These are phyloP conservation scores for Phenacoccus solenopsis DNA, from an alignment of 1,140 invertebrate species.

Conservation along the genomic window DNA sequence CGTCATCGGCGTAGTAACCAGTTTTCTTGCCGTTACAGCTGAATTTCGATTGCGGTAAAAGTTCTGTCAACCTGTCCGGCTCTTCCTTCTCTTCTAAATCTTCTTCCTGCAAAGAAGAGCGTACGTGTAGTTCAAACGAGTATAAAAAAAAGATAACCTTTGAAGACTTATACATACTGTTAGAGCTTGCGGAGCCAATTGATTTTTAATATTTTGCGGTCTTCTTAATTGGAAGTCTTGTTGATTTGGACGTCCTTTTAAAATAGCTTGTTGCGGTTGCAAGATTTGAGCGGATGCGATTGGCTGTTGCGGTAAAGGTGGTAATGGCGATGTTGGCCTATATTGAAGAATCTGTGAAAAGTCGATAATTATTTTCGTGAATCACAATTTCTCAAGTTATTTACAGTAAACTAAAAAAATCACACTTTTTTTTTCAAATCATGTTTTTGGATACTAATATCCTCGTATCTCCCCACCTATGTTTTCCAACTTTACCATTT, in stretches of 20 bases:
- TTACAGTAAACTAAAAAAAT: not conserved
- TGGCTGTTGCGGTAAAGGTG: conserved; percentile 3
- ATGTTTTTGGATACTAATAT: too few relatives aligned
- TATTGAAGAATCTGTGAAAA: conserved; percentile 19
- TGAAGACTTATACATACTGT: not conserved
- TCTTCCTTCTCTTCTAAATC: conserved; percentile 62
- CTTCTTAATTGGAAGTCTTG: conserved; percentile 15
- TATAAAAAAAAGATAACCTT: too few relatives aligned
- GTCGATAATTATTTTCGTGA: not conserved
- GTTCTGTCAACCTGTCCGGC: conserved; percentile 62
- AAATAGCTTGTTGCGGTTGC: not conserved
- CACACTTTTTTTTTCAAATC: too few relatives aligned
- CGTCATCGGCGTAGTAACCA: conserved; percentile 84
- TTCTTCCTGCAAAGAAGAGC: conserved; percentile 32
- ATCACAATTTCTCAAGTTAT: not conserved
- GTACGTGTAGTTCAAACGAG: too few relatives aligned
- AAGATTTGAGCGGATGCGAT: conserved; percentile 2
- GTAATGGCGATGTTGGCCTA: conserved; percentile 19
- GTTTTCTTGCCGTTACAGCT: conserved; percentile 63
- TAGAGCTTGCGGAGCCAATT: conserved; percentile 10
- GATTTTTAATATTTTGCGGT: conserved; percentile 9
- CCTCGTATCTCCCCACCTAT: too few relatives aligned
- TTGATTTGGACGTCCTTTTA: conserved; percentile 6
- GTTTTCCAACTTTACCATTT: too few relatives aligned
- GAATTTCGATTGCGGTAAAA: conserved; percentile 73